Evolutionary conservation across 2,888 invertebrate genomes (phyloP), one percentile per base, ranked within the genome.

Genomic region (Amblyteles armatorius): DNA sequence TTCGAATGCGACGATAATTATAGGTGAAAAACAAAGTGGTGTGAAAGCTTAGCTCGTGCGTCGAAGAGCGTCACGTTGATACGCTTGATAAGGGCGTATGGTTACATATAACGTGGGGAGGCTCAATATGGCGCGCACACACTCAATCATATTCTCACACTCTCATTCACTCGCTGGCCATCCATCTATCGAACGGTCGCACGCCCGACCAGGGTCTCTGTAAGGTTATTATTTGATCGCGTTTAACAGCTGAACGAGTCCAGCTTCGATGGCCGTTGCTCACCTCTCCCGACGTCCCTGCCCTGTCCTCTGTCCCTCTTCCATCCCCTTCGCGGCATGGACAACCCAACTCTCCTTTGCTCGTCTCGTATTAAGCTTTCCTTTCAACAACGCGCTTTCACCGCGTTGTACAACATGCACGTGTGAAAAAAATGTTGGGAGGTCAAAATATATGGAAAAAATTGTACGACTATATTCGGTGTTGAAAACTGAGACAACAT

Each of bases 141-240:
- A 82, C 78, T 84, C 84, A 74, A 84, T 82, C 82, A 82, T 71
- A 71, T 55, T 71, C 50, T 79, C 79, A 69, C 36, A 68, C 83
- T 65, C 83, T 69, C 67, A 36, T 74, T 44, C 52, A 40, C 52
- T 29, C 40, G 29, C 63, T 52, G 16, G 40, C 60, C 57, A 65
- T 74, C 81, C 69, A 71, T 79, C 79, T 79, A 76, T 82, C 77
- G 81, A 67, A 79, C 76, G 74, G 29, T 83, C 65, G 69, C 72
- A 79, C 78, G 81, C 68, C 78, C 76, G 83, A 82, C 74, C 81
- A 71, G 85, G 83, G 83, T 82, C 86, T 83, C 83, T 83, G 78
- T 85, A 84, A 84, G 86, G 83, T 87, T 87, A 86, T 87, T 85
- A 86, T 87, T 87, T 86, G 86, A 86, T 87, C 87, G 81, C 79